Evolutionary conservation across 2,797 vertebrate genomes (phyloP).

Genomic region (Adrianichthys oophorus): DNA sequence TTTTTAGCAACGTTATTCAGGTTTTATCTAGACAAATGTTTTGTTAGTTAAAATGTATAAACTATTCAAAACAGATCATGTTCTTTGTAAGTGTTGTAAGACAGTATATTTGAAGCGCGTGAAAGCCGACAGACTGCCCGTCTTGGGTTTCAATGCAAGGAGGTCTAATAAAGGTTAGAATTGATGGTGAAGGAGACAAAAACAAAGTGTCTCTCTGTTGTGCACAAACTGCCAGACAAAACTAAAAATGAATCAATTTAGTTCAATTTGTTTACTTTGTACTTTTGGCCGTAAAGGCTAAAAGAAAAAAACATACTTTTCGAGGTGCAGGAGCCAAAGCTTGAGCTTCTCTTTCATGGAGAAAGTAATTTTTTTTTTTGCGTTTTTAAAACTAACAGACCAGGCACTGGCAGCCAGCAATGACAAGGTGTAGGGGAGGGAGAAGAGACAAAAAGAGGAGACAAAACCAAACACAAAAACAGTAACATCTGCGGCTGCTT

Average conservation of each 20-base stretch:
- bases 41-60: constrained; percentile 68
- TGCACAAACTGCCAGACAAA: constrained; percentile 69
- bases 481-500: constrained; percentile 88
- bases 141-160: constrained; percentile 73
- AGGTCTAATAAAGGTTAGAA: constrained; percentile 75
- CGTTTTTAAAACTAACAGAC: constrained; percentile 73
- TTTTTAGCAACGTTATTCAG: constrained; percentile 60
- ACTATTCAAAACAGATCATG: constrained; percentile 67
- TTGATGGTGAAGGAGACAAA: constrained; percentile 74
- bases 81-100: constrained; percentile 55
- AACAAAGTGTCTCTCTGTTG: constrained; percentile 70
- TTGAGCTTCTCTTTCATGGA: constrained; percentile 71
- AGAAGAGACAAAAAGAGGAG: constrained; percentile 56
- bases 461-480: constrained; percentile 79
- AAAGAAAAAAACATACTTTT: constrained; percentile 66
- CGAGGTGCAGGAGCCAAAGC: constrained; percentile 73
- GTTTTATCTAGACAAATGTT: constrained; percentile 59
- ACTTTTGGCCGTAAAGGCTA: constrained; percentile 78
- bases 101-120: constrained; percentile 77
- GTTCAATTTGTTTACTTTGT: constrained; percentile 82
- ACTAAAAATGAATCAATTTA: constrained; percentile 85
- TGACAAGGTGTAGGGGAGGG: constrained; percentile 64
- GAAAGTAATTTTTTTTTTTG: constrained; percentile 66
- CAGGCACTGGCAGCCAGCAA: constrained; percentile 75
- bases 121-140: constrained; percentile 72